Evolutionary conservation across 2,797 vertebrate genomes (phyloP), one percentile per base, ranked within the genome.

Genomic region (Amazona ochrocephala): DNA sequence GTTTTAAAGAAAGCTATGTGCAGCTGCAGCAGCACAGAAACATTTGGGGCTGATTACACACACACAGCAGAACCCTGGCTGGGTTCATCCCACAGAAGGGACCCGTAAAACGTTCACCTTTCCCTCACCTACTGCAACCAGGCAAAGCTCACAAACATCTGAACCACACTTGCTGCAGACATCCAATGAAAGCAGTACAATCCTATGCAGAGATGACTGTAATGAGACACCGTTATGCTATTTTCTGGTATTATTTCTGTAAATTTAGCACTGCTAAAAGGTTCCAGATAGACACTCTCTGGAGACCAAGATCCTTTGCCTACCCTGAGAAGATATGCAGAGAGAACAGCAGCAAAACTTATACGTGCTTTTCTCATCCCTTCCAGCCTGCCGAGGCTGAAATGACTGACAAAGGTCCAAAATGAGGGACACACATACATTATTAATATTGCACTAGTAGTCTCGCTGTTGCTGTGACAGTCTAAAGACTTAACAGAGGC

Each of bases 331-430:
- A 90, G 54, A 87, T 61, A 90, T 13, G 80, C 89, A 91, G 88
- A 86, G 47, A 70, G 65, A 94, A 79, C 37, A 67, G 77, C 77
- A 96, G 87, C 82, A 92, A 91, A 94, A 92, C 44, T 68, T 34
- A 76, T 0, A 74, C 2, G 3, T n/a, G 85, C 56, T 90, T 77
- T 87, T 91, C 77, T 86, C 92, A 81, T 89, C 78, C 72, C 72
- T 92, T 83, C 62, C 64, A 92, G 75, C 78, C 81, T 83, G 81
- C 42, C 10, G 21, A 94, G 93, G 72, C 86, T 91, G 81, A 89
- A 95, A 95, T 91, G 88, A 91, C 74, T 93, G 93, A 95, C 85
- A 89, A 93, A 83, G 67, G 84, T 91, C 91, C 93, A 95, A 90
- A 92, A 89, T 66, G 48, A 95, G 83, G 84, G 82, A 88, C 47